Conservation (phyloP, 1,140 invertebrate genomes). For the Drosophila hydei region DNA sequence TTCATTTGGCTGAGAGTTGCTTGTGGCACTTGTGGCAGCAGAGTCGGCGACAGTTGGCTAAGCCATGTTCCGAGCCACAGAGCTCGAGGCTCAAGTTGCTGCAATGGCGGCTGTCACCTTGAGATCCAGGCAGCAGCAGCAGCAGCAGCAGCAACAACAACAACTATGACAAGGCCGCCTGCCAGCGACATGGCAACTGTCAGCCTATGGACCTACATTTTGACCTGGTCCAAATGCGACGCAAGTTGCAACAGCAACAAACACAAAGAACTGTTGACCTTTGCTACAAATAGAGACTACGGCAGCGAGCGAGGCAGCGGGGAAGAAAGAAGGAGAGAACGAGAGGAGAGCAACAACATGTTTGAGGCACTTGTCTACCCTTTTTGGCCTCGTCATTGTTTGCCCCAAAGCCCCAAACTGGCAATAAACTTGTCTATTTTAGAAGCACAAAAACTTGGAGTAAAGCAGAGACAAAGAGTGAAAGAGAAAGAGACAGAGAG, state of each 20-base stretch:
- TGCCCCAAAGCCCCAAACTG: conserved; percentile 74
- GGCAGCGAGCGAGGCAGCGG: background rate
- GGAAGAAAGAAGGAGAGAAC: background rate
- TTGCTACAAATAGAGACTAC: conserved; percentile 39
- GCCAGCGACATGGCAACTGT: conserved; percentile 58
- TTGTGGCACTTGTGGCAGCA: conserved; percentile 22
- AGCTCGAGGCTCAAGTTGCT: conserved; percentile 59
- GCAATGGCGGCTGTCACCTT: conserved; percentile 56
- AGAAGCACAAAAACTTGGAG: conserved; percentile 53
- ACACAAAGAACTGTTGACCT: conserved; percentile 68
- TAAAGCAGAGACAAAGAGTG: background rate
- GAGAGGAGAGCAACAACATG: conserved; percentile 37
- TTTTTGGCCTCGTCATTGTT: conserved; percentile 79
- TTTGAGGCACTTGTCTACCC: conserved; percentile 69
- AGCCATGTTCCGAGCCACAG: conserved; percentile 11
- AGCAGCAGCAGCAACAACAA: conserved; percentile 15
- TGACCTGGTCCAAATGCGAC: conserved; percentile 44
- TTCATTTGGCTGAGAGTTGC: conserved; percentile 20
- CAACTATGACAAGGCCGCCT: conserved; percentile 35
- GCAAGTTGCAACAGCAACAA: conserved; percentile 24
- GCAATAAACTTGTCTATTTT: conserved; percentile 82
- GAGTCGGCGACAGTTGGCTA: conserved; percentile 33
- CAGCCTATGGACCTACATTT: conserved; percentile 58
- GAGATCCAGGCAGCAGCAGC: conserved; percentile 38
- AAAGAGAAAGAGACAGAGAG: background rate